Evolutionary conservation across 1,140 invertebrate genomes (phyloP).

Genomic region (Drosophila repletoides): DNA sequence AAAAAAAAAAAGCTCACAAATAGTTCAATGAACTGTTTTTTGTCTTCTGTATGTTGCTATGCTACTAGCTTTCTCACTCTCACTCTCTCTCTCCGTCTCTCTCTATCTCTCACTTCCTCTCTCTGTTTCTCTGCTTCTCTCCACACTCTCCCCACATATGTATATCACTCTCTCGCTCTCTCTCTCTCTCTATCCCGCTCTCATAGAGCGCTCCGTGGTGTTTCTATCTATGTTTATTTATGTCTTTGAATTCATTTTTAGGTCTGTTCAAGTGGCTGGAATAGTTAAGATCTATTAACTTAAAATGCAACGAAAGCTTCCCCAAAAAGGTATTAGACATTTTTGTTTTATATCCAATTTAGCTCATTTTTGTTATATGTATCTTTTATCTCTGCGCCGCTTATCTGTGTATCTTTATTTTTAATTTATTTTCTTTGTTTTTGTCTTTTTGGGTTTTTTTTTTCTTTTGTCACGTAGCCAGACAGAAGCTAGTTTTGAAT

Average conservation of each 20-base stretch:
- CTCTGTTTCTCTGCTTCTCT: conserved; percentile 10
- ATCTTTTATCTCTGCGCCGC: conserved; percentile 7
- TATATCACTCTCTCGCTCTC: conserved; percentile 14
- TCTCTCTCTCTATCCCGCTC: conserved; percentile 7
- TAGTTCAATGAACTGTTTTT: conserved; percentile 81
- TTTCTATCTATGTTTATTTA: conserved; percentile 68
- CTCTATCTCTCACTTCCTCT: conserved; percentile 14
- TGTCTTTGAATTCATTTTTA: conserved; percentile 66
- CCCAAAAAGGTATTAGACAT: too few relatives aligned
- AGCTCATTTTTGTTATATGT: conserved; percentile 5
- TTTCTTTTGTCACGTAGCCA: conserved; percentile 64
- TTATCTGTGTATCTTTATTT: conserved; percentile 12
- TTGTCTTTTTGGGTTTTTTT: not conserved
- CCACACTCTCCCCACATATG: conserved; percentile 3
- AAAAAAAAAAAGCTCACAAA: conserved; percentile 76
- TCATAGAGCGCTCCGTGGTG: conserved; percentile 4
- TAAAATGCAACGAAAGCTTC: conserved; percentile 66
- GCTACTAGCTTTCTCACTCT: conserved; percentile 42
- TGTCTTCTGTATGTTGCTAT: conserved; percentile 71
- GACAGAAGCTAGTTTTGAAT: conserved; percentile 46
- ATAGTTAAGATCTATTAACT: conserved; percentile 25
- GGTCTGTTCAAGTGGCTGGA: conserved; percentile 44
- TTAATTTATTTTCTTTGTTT: not conserved
- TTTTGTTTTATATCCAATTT: not conserved
- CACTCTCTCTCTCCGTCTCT: conserved; percentile 15